Base-by-base conservation (phyloP, 2,113 vertebrate species). In the Dascyllus trimaculatus region DNA sequence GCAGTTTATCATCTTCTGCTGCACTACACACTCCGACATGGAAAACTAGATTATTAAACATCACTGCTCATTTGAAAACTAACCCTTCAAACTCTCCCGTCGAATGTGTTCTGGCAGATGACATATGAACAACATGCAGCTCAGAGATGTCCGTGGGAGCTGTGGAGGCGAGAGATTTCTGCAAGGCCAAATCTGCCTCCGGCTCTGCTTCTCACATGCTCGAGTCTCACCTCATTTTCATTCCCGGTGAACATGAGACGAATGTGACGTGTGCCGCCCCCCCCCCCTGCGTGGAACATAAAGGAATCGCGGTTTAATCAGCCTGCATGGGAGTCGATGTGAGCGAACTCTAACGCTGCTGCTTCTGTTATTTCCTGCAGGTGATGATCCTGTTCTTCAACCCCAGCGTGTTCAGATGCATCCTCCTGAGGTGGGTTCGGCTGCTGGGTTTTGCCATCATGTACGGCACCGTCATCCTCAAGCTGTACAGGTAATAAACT, bases 351-450 rank as follows among this genome's bases (percentile, higher is more conserved):
- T 81, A 53, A 43, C 81, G 3, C 13, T 46, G 17, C 32, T 10
- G 32, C 9, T 53, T 0, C 32, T 7, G 53, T 71, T n/a, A n/a
- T n/a, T n/a, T n/a, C n/a, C 49, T 52, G 15, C 74, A 93, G 92
- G 91, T 91, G 77, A 91, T 98, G 92, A 97, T 99, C 93, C 92
- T 99, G 78, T 99, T 98, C 92, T 98, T 99, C 91, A 95, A 97
- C 56, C 98, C 98, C 70, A 98, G 96, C 77, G 94, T 96, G 70
- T 97, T 98, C 86, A 95, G 96, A 75, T 99, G 98, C 82, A 88
- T 99, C 88, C 96, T 99, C 63, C 95, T 99, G 90, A 95, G 98
- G 94, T 99, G 98, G 98, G 96, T 97, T 85, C 97, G 98, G 79
- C 97, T 99, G 78, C 94, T 99, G 53, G 98, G 98, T 59, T 99